Conservation (phyloP, 1,140 invertebrate genomes). For the Panagrolaimus sp. region DNA sequence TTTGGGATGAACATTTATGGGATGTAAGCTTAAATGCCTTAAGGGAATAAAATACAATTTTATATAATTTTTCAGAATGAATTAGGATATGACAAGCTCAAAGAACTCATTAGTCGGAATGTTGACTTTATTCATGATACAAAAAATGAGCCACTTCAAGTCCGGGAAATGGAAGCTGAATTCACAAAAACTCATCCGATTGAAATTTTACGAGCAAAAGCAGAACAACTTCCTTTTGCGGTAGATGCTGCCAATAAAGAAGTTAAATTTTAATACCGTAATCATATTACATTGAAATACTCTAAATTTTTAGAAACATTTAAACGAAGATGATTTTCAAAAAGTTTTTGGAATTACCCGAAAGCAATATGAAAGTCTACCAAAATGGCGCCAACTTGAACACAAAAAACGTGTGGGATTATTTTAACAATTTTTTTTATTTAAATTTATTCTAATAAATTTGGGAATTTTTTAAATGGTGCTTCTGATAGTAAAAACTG, state of each 20-base stretch:
- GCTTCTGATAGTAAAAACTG: neutral
- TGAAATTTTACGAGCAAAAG: neutral
- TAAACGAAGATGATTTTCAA: neutral
- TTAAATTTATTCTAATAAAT: neutral
- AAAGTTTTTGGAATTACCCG: constrained; percentile 1
- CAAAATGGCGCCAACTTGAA: neutral
- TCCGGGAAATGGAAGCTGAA: neutral
- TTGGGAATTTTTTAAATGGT: neutral
- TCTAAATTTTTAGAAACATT: constrained; percentile 2
- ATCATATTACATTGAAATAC: neutral
- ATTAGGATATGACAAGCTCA: neutral
- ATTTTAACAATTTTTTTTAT: neutral
- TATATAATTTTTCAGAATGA: neutral
- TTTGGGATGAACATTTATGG: constrained; percentile 7
- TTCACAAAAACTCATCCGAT: neutral
- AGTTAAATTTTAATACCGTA: neutral
- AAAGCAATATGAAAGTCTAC: neutral
- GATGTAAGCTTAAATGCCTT: neutral
- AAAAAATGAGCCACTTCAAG: neutral
- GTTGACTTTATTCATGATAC: neutral
- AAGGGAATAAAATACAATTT: no score
- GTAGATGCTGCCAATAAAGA: constrained; percentile 11
- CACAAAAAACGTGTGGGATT: neutral
- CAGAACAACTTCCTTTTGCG: constrained; percentile 7
- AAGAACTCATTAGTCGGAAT: neutral